Evolutionary conservation across 2,888 invertebrate species (phyloP), one percentile per base, ranked within the genome.

Genomic region (Torymus tubicola): DNA sequence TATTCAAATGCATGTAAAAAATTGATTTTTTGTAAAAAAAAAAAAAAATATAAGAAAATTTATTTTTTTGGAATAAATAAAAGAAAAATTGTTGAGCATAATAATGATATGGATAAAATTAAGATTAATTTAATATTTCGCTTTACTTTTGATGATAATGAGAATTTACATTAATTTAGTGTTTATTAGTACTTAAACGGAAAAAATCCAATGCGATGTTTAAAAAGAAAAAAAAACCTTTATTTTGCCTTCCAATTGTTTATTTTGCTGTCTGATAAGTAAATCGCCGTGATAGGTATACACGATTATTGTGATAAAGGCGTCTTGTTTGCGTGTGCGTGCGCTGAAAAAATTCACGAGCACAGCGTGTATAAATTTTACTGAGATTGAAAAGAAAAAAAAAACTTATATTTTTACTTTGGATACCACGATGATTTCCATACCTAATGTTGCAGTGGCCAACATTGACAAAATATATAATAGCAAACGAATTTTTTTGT

Each of bases 271-370:
- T 60, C 61, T 21, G 55, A 67, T 60, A 79, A 75, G 75, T 75
- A 68, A 67, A 63, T 73, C 14, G 58, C n/a, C 76, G 63, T 80
- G 77, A 70, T 78, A 75, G 31, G 18, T 21, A 53, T 63, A 73
- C 69, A 74, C 63, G 14, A 78, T 74, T 74, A 70, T 78, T 78
- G 81, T 78, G 81, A 81, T 81, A 81, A 78, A 67, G 42, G 61
- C 77, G 75, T 70, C 64, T 64, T 64, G 64, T 14, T 18, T 60
- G 31, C 21, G 65, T 64, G 55, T 74, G 60, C 69, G 58, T 73
- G 73, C 61, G 65, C 50, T 50, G 21, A 68, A 42, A 58, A 24
- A 24, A 50, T 18, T 21, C 55, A 58, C 14, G 65, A 65, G n/a
- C 5, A 67, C 16, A 60, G 16, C 21, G 57, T 58, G 63, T 65